Base-by-base conservation (phyloP, 2,797 vertebrate species). In the Xiphophorus birchmanni region DNA sequence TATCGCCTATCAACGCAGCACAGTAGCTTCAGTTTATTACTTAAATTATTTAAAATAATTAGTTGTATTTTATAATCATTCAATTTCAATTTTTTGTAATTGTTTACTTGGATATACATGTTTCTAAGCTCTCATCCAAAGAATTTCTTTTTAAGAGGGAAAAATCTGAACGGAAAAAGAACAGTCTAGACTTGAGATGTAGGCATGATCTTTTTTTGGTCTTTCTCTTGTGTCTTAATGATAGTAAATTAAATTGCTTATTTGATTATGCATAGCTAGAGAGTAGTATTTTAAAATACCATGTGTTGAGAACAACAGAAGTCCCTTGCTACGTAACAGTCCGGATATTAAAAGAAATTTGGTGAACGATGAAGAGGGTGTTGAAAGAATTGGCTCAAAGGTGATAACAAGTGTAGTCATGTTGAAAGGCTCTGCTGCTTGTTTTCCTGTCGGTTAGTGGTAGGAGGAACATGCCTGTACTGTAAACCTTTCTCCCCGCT, bases 341-440 rank as follows among this genome's bases (percentile, higher is more conserved):
- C 15, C 7, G 1, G 56, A 60, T 60, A 29, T 32, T 15, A 60
- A n/a, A 15, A 15, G 5, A 35, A 63, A 63, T 63, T 35, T 63
- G 35, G 15, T 32, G 11, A 63, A 40, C 78, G 80, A 83, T 73
- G 21, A 67, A 79, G 73, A 78, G 52, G 56, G 29, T 15, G 50
- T n/a, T 58, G 69, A 79, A 37, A 67, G 45, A 84, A 37, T n/a
- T 71, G 29, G 77, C 35, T 45, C 63, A 74, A 77, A 86, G 65
- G 80, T 81, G 87, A 82, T 84, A 76, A 89, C 76, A 52, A 47
- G 69, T 45, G 69, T 79, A 78, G 74, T 83, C 76, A 75, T 76
- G 76, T 82, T 84, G 74, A 79, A 72, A 79, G 77, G 67, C 75
- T n/a, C 42, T 77, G 80, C 80, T 79, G 77, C 42, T 65, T 82